Conservation (phyloP, 2,113 vertebrate genomes). For the Sus scrofa region DNA sequence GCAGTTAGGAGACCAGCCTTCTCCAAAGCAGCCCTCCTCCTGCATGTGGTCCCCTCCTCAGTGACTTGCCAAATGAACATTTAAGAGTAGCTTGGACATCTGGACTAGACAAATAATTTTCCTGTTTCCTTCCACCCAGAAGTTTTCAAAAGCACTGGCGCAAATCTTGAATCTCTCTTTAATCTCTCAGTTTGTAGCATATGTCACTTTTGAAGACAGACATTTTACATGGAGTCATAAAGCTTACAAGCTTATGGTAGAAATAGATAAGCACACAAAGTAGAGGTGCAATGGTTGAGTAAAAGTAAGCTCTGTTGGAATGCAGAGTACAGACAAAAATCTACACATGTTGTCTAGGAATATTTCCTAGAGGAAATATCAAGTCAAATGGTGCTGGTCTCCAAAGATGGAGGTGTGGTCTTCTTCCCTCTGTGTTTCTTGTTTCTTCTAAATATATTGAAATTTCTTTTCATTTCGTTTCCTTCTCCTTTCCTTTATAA, state of each 20-base stretch:
- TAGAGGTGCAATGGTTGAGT: background rate
- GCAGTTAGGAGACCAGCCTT: background rate
- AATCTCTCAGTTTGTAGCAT: slow-evolving; percentile 19
- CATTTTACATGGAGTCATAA: background rate
- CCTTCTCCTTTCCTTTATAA: background rate
- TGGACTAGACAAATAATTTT: slow-evolving; percentile 6
- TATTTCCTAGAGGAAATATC: background rate
- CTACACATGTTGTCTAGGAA: background rate
- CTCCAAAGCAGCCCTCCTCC: background rate
- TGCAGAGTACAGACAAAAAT: background rate
- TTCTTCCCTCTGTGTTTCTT: background rate
- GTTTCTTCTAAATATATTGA: background rate
- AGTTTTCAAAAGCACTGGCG: background rate
- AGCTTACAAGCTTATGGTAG: background rate
- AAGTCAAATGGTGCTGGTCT: background rate
- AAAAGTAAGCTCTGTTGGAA: background rate
- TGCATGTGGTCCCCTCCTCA: fast-evolving
- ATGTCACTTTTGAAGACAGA: slow-evolving; percentile 48
- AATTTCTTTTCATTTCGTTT: background rate
- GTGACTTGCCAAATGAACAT: background rate
- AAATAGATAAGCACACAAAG: background rate
- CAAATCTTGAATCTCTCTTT: background rate
- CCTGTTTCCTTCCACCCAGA: slow-evolving; percentile 26
- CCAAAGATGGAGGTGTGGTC: background rate
- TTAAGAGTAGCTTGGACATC: background rate